phyloP scores from a whole-genome alignment of 2,888 invertebrate species.

The Limnephilus lunatus region DNA sequence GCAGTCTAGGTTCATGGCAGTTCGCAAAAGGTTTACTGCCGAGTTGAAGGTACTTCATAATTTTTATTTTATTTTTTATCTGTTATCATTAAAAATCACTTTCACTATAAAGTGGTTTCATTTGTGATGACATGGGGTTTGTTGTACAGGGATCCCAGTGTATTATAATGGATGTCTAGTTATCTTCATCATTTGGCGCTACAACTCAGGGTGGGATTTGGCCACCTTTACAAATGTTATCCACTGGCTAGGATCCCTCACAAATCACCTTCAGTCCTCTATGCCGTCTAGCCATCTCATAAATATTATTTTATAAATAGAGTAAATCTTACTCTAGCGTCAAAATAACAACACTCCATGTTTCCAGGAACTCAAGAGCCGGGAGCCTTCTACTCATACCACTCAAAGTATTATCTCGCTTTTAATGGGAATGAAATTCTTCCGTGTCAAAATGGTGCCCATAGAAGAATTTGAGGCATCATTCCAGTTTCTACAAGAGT shows the following conservation, averaged over 20 bases:
- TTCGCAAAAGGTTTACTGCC: constrained; percentile 92
- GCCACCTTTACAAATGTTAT: too few species aligned
- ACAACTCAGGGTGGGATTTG: too few species aligned
- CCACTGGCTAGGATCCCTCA: too few species aligned
- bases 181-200: too few species aligned
- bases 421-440: constrained; percentile 99
- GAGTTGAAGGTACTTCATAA: constrained; percentile 85
- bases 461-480: constrained; percentile 99
- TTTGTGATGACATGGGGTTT: too few species aligned
- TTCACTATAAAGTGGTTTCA: too few species aligned
- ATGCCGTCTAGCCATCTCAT: too few species aligned
- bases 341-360: neutral
- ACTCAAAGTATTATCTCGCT: constrained; percentile 97
- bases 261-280: too few species aligned
- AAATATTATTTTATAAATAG: neutral
- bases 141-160: too few species aligned
- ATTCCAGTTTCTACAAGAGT: constrained; percentile 98
- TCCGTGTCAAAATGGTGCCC: constrained; percentile 95
- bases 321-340: neutral
- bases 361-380: constrained; percentile 78
- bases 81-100: too few species aligned
- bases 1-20: constrained; percentile 94
- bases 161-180: too few species aligned
- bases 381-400: constrained; percentile 93
- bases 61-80: neutral